These are phyloP conservation scores for Cryptotis parvus DNA, from an alignment of 2,113 vertebrate genomes.

Conservation along the genomic window DNA sequence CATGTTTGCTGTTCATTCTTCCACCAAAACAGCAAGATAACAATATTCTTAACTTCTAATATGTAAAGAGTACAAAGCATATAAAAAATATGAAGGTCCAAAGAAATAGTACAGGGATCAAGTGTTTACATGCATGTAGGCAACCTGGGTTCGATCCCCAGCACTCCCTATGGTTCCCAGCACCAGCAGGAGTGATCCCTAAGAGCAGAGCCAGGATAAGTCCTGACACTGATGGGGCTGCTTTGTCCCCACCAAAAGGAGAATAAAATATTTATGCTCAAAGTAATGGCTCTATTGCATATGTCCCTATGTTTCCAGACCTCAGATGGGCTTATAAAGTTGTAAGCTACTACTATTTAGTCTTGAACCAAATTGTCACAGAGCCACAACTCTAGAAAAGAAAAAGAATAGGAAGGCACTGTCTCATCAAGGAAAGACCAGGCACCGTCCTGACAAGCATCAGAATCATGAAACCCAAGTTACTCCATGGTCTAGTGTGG, in stretches of 20 bases:
- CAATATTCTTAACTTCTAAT: neutral
- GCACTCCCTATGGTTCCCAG: too few species aligned
- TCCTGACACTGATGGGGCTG: too few species aligned
- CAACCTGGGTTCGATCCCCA: too few species aligned
- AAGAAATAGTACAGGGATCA: too few species aligned
- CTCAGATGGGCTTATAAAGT: slow-evolving; percentile 26
- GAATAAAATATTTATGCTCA: neutral
- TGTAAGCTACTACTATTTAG: neutral
- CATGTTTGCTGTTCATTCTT: neutral
- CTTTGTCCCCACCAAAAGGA: too few species aligned
- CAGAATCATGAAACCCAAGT: slow-evolving; percentile 4
- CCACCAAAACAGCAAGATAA: neutral
- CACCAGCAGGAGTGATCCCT: too few species aligned
- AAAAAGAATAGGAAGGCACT: slow-evolving; percentile 27
- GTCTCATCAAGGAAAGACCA: slow-evolving; percentile 31
- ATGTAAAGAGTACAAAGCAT: neutral
- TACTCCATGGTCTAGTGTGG: neutral
- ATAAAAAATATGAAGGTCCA: too few species aligned
- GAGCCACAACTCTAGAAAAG: neutral
- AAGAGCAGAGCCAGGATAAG: too few species aligned
- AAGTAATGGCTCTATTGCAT: neutral
- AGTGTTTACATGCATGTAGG: too few species aligned
- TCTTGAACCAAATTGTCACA: neutral
- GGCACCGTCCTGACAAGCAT: neutral
- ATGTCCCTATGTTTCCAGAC: neutral